Conservation (phyloP, 2,113 vertebrate species). For the Agapornis roseicollis region DNA sequence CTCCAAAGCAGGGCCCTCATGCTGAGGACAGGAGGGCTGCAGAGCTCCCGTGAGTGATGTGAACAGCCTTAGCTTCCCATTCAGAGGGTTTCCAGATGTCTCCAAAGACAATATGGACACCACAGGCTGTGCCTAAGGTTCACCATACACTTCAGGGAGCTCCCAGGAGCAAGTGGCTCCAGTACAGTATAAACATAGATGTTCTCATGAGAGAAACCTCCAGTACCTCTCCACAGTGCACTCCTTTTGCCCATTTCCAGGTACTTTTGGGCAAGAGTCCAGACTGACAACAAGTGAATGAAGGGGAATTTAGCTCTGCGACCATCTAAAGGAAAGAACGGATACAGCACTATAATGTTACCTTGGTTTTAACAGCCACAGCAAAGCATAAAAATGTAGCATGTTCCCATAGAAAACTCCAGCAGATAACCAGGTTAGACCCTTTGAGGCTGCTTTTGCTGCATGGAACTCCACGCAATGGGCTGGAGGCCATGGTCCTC, state of each 20-base stretch:
- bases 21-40: background rate
- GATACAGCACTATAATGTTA: background rate
- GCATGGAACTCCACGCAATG: background rate
- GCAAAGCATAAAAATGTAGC: background rate
- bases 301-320: background rate
- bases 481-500: background rate
- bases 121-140: background rate
- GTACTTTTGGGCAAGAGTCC: background rate
- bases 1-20: background rate
- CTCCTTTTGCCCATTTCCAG: background rate
- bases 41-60: background rate
- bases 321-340: background rate
- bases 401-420: background rate
- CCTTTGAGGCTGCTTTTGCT: fast-evolving
- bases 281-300: background rate
- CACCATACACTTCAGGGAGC: background rate
- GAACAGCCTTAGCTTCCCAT: background rate
- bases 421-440: background rate
- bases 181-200: background rate
- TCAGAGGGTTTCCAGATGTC: background rate
- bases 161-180: background rate
- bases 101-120: background rate
- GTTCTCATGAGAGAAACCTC: background rate
- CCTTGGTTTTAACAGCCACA: background rate
- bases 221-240: background rate